Evolutionary conservation across 2,113 vertebrate genomes (phyloP).

Genomic region (Pelodiscus sinensis): DNA sequence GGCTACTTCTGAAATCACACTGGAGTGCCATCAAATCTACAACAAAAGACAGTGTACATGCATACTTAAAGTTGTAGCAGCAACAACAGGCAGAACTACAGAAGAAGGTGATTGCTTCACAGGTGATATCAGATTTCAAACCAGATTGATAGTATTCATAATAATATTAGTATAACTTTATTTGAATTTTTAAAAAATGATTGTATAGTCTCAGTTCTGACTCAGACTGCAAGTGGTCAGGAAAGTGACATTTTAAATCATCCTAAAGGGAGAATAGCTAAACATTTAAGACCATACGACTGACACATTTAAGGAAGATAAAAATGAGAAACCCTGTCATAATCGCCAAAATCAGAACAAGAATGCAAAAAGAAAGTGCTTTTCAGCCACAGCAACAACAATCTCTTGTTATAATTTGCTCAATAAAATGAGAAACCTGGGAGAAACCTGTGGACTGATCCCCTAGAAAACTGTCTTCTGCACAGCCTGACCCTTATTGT

Average conservation of each 20-base stretch:
- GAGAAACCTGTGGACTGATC: background rate
- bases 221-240: background rate
- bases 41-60: background rate
- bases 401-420: background rate
- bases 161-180: background rate
- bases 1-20: background rate
- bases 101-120: background rate
- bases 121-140: background rate
- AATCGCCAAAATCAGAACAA: background rate
- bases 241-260: background rate
- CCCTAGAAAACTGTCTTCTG: background rate
- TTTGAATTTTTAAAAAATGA: background rate
- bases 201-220: background rate
- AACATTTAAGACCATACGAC: background rate
- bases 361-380: background rate
- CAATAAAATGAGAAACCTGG: background rate
- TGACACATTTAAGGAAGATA: background rate
- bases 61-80: background rate
- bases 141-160: background rate
- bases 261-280: background rate
- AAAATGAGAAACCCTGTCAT: background rate
- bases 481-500: background rate
- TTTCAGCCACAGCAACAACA: background rate
- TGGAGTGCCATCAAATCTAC: background rate
- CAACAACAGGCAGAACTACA: background rate